Evolutionary conservation across 2,113 vertebrate species (phyloP).

Genomic region (Benitochromis conjunctus): DNA sequence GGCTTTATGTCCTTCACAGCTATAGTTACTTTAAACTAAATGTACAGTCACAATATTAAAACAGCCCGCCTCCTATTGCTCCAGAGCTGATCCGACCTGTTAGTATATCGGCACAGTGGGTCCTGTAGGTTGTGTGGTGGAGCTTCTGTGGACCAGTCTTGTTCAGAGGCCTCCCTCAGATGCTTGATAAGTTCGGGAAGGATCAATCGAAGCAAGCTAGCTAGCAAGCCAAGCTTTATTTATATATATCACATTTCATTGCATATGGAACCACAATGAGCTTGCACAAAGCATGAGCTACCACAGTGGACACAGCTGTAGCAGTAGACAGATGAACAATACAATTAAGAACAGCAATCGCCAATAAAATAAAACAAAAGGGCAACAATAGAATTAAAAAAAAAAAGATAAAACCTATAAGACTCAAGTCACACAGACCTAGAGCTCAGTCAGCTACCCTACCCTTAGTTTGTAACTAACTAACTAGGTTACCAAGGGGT

Average conservation of each 20-base stretch:
- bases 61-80: background rate
- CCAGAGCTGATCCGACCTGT: background rate
- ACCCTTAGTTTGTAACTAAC: background rate
- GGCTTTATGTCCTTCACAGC: background rate
- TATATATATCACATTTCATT: background rate
- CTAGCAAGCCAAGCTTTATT: background rate
- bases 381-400: background rate
- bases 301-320: background rate
- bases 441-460: background rate
- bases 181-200: background rate
- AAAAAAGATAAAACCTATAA: background rate
- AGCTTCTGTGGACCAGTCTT: background rate
- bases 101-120: background rate
- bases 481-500: background rate
- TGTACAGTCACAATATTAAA: background rate
- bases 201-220: background rate
- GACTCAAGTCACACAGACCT: background rate
- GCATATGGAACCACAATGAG: too few species aligned
- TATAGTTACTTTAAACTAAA: background rate
- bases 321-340: background rate
- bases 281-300: background rate
- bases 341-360: background rate
- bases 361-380: background rate
- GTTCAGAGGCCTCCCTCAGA: background rate
- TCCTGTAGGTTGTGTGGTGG: background rate